Percentiles rank a stretch among this genome's conserved stretches.
Evolutionary conservation across 2,797 vertebrate species (phyloP).

Genomic region (Sarcoramphus papa): DNA sequence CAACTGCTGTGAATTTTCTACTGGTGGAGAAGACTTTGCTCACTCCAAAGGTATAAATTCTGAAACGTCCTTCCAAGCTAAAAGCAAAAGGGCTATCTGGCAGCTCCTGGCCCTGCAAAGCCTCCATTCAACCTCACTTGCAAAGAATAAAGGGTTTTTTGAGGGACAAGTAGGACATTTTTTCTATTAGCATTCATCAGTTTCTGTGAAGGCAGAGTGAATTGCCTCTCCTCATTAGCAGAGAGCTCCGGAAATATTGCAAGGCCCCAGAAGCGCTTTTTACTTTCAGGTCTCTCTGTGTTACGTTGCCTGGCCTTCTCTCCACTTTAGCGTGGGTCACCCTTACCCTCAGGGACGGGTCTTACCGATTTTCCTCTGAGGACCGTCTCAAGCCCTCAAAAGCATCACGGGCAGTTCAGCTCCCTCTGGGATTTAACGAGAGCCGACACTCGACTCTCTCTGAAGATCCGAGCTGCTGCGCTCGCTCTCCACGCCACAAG

Average conservation of each 20-base stretch:
- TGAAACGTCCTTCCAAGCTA: not conserved
- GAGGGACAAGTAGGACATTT: not conserved
- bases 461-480: rapidly evolving
- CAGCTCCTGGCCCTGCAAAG: not conserved
- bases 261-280: not conserved
- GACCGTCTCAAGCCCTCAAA: not conserved
- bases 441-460: rapidly evolving
- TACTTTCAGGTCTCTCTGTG: too few species aligned
- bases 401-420: rapidly evolving
- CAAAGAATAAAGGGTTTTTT: not conserved
- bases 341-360: rapidly evolving
- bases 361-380: rapidly evolving
- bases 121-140: not conserved
- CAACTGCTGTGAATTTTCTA: not conserved
- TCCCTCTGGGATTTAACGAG: not conserved
- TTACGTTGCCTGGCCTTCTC: not conserved
- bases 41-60: not conserved
- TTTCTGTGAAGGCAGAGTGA: not conserved
- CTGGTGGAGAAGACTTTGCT: not conserved
- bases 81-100: not conserved
- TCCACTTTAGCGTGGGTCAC: rapidly evolving
- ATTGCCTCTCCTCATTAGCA: not conserved
- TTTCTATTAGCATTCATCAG: not conserved
- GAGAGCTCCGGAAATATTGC: not conserved
- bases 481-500: rapidly evolving